Percentiles rank a stretch among this genome's conserved stretches.
phyloP scores from a whole-genome alignment of 2,797 vertebrate species.

The Dermochelys coriacea region DNA sequence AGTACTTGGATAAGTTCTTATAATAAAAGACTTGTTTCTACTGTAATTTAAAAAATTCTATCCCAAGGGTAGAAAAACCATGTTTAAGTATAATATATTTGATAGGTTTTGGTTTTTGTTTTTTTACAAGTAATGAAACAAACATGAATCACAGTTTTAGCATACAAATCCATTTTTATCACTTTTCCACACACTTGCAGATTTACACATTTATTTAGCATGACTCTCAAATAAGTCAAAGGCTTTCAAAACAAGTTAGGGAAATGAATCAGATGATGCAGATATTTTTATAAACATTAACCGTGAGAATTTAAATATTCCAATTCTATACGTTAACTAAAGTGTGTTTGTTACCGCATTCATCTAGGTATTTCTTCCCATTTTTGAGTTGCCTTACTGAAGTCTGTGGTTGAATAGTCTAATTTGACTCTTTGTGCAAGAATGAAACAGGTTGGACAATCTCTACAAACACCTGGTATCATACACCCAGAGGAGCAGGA shows the following conservation, averaged over 20 bases:
- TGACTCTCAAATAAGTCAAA: background rate
- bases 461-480: slow-evolving; percentile 14
- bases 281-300: slow-evolving; percentile 10
- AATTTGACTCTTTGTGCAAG: background rate
- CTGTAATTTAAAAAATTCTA: too few species aligned
- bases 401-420: background rate
- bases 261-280: background rate
- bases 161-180: background rate
- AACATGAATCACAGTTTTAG: too few species aligned
- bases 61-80: too few species aligned
- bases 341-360: background rate
- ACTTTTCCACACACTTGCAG: slow-evolving; percentile 53
- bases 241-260: background rate
- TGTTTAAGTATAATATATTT: too few species aligned
- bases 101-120: too few species aligned
- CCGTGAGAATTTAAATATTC: background rate
- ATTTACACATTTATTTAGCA: background rate
- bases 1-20: background rate
- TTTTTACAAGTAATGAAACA: too few species aligned
- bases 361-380: slow-evolving; percentile 6
- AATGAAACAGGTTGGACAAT: background rate
- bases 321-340: slow-evolving; percentile 23
- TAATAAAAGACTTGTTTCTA: background rate
- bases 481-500: slow-evolving; percentile 67
- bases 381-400: slow-evolving; percentile 14